phyloP scores from a whole-genome alignment of 2,797 vertebrate species.

The Acanthornis magna region DNA sequence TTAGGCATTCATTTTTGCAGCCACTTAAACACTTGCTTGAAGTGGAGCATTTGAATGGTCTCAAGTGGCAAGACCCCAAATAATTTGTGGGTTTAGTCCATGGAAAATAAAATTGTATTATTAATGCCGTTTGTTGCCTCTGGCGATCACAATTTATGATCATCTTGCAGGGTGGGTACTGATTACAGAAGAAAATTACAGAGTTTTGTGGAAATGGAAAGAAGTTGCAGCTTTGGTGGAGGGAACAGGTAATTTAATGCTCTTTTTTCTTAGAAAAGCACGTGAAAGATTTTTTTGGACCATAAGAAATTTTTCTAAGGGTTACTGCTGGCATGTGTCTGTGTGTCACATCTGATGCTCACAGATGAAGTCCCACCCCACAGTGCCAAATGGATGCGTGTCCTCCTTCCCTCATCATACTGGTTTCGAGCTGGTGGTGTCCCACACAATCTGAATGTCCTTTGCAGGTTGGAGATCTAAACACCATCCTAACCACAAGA shows the following conservation, averaged over 20 bases:
- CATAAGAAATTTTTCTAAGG: not conserved
- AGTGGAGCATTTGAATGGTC: not conserved
- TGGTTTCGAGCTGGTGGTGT: rapidly evolving
- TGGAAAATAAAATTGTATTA: not conserved
- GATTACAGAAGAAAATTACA: not conserved
- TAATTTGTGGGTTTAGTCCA: not conserved
- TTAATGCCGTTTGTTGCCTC: not conserved
- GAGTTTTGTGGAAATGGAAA: not conserved
- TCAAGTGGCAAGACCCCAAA: not conserved
- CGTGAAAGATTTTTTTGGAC: not conserved
- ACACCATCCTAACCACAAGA: not conserved
- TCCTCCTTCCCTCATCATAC: not conserved
- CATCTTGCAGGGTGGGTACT: not conserved
- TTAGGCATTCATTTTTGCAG: not conserved
- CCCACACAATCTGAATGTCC: not conserved
- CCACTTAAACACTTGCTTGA: not conserved
- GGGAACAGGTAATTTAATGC: not conserved
- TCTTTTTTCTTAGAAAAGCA: not conserved
- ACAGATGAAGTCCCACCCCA: not conserved
- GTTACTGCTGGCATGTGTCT: not conserved
- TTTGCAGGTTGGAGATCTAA: not conserved
- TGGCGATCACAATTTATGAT: not conserved
- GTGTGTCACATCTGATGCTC: not conserved
- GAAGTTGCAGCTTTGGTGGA: not conserved
- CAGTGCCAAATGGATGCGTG: not conserved